Base-by-base conservation (phyloP, 1,140 invertebrate species). In the Penaeus japonicus region DNA sequence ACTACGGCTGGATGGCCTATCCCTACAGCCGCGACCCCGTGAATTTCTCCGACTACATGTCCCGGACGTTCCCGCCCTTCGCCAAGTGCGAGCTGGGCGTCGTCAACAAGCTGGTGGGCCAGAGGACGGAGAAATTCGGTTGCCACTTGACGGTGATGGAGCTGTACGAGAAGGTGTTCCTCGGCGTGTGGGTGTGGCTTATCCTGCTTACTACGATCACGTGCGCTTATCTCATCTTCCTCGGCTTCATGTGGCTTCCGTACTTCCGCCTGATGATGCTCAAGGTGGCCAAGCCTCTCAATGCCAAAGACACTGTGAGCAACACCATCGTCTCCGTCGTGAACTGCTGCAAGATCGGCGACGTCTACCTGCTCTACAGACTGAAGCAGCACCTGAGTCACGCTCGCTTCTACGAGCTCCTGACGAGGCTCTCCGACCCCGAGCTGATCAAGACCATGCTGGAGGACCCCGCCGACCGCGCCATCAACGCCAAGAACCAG, bases 91-190 rank as follows among this genome's bases (percentile, higher is more conserved):
- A 89, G 55, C 70, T 90, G 22, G 86, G 88, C 18, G 87, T 89
- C 2, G 39, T 55, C 0, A 87, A 89, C 57, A 87, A 89, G 47
- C 77, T 90, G 73, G 83, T 84, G 39, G 83, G 83, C 78, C 82
- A 89, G 39, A 87, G 90, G 20, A 87, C 84, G n/a, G 90, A 90
- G 75, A 81, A 65, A 59, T 88, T 89, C 32, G 90, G 90, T 89
- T 90, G 90, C 70, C 90, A 90, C 65, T 32, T 90, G 30, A 89
- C 89, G 39, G 89, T 89, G 75, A 90, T 90, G 90, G 90, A 90
- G 75, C 65, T 90, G 35, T 90, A 90, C 59, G 90, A 90, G 59
- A 90, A 90, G 79, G 84, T 90, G 30, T 90, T 90, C 62, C 59
- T 90, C 24, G 85, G 80, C 39, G 59, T 90, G 27, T 90, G 90